Percentiles rank a stretch among this genome's conserved stretches.
Evolutionary conservation across 2,797 vertebrate species (phyloP).

Genomic region (Acrossocheilus fasciatus): DNA sequence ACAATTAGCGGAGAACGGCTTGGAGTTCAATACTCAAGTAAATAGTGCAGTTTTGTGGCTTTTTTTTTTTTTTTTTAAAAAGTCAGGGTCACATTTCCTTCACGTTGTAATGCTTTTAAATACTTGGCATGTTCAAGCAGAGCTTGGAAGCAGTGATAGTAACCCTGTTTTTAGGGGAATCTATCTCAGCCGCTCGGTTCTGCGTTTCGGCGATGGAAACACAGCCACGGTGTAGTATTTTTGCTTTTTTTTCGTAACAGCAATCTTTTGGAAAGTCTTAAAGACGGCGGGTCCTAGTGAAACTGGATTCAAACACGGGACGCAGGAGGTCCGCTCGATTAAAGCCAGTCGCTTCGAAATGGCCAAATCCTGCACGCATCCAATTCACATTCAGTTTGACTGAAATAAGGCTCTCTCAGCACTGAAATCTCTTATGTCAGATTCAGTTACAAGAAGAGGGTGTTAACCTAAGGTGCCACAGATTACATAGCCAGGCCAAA

Average conservation of each 20-base stretch:
- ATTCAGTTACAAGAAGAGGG: conserved; percentile 59
- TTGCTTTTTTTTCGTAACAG: conserved; percentile 47
- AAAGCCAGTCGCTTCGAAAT: conserved; percentile 52
- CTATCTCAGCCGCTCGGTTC: background rate
- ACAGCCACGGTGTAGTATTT: conserved; percentile 43
- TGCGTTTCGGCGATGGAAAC: conserved; percentile 4
- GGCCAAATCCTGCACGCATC: conserved; percentile 60
- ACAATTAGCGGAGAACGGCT: background rate
- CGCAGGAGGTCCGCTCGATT: conserved; percentile 11
- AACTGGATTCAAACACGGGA: conserved; percentile 46
- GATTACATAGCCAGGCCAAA: conserved; percentile 45
- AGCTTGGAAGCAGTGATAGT: conserved; percentile 13
- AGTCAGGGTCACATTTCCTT: background rate
- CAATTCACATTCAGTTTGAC: conserved; percentile 64
- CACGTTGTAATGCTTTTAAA: background rate
- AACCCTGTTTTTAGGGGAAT: conserved; percentile 10
- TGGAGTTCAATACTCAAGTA: conserved; percentile 5
- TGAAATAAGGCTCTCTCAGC: conserved; percentile 63
- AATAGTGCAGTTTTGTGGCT: conserved; percentile 36
- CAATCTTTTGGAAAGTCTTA: conserved; percentile 51
- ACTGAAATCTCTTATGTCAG: conserved; percentile 48
- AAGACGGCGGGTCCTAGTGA: conserved; percentile 47
- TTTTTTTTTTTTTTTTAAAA: background rate
- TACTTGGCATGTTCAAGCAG: conserved; percentile 42
- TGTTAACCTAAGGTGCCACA: conserved; percentile 62